phyloP scores from a whole-genome alignment of 2,113 vertebrate species.

The Uria aalge region DNA sequence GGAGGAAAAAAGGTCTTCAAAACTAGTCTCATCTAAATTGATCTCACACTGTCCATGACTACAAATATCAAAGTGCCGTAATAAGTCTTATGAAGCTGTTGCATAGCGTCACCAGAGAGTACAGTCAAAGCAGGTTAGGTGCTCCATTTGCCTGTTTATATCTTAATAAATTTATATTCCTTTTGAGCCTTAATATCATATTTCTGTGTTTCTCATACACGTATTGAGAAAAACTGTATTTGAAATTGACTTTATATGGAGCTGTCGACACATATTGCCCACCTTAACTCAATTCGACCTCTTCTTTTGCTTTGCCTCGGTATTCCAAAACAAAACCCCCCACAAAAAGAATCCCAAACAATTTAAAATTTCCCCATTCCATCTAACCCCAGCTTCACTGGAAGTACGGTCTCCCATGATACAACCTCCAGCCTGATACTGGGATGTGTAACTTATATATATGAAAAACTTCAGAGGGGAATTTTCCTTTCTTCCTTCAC shows the following conservation, averaged over 20 bases:
- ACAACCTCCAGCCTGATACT: not conserved
- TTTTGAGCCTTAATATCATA: not conserved
- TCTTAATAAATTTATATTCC: not conserved
- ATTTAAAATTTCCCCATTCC: not conserved
- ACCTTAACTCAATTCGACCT: not conserved
- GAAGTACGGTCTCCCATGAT: not conserved
- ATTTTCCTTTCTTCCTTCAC: not conserved
- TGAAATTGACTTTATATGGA: not conserved
- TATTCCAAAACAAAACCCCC: not conserved
- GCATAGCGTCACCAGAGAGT: not conserved
- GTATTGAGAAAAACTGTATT: not conserved
- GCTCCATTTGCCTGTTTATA: not conserved
- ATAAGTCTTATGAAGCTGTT: not conserved
- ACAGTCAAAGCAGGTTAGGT: not conserved
- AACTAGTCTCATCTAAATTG: not conserved
- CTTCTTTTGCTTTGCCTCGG: not conserved
- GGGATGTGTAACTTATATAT: not conserved
- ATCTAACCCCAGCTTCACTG: not conserved
- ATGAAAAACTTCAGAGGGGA: not conserved
- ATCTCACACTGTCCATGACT: not conserved
- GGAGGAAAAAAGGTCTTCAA: not conserved
- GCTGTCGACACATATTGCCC: not conserved
- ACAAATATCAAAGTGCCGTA: not conserved
- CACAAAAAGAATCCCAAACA: not conserved
- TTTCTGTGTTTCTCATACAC: not conserved